phyloP scores from a whole-genome alignment of 2,797 vertebrate species.

The Lagorchestes hirsutus region DNA sequence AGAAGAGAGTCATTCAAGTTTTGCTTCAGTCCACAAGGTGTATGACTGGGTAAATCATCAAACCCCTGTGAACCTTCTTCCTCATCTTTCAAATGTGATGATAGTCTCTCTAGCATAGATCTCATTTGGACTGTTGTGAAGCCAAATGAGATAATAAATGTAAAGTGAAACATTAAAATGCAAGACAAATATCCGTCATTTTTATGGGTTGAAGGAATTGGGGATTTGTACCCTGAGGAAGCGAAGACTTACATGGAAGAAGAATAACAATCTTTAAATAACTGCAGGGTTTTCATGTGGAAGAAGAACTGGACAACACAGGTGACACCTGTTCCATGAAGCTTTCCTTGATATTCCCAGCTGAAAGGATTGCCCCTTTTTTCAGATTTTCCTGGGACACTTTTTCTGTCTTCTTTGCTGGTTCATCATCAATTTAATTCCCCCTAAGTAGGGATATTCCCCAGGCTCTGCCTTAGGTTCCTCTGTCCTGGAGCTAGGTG shows the following conservation, averaged over 20 bases:
- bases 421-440: no score
- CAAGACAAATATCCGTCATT: background rate
- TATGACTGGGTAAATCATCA: background rate
- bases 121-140: background rate
- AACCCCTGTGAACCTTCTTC: background rate
- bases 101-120: background rate
- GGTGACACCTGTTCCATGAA: background rate
- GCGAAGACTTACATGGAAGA: background rate
- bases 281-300: background rate
- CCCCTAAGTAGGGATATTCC: no score
- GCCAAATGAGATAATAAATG: background rate
- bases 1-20: background rate
- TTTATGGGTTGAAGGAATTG: background rate
- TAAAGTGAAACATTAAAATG: background rate
- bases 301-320: background rate
- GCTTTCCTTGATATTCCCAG: background rate
- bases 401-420: no score
- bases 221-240: background rate
- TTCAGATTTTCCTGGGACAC: no score
- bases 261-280: background rate
- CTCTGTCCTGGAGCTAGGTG: background rate
- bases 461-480: no score
- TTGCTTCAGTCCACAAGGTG: background rate
- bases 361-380: background rate
- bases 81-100: background rate